Percentiles rank a stretch among this genome's conserved stretches.
Evolutionary conservation across 2,888 invertebrate species (phyloP).

Genomic region (Argynnis bischoffii): DNA sequence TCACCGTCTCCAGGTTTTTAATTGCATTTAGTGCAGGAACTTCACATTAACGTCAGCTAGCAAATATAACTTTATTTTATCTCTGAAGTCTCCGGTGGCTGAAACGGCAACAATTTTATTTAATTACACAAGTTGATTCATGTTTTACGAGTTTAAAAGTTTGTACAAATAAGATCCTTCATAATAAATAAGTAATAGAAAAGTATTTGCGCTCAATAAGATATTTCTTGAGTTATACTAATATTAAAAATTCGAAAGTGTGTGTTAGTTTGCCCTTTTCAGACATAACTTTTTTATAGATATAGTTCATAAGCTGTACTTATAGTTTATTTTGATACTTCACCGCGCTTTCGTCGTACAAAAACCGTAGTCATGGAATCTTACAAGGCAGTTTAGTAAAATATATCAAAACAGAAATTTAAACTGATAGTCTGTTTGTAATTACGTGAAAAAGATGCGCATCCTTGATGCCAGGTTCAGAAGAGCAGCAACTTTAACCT

Average conservation of each 20-base stretch:
- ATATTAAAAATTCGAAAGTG: background rate
- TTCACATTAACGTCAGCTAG: conserved; percentile 21
- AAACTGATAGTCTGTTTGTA: conserved; percentile 4
- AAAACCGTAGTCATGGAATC: too few species aligned
- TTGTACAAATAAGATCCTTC: background rate
- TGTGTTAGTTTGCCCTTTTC: too few species aligned
- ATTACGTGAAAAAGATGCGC: background rate
- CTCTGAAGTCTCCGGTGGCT: conserved; percentile 9
- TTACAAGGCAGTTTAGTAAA: background rate
- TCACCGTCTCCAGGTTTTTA: background rate
- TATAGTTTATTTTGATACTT: too few species aligned
- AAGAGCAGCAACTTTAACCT: background rate
- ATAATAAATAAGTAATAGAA: too few species aligned
- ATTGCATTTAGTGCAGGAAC: conserved; percentile 15
- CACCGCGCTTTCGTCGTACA: too few species aligned
- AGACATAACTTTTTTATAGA: too few species aligned
- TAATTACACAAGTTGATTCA: conserved; percentile 3
- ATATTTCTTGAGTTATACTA: background rate
- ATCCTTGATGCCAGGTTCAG: background rate
- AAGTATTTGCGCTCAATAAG: background rate
- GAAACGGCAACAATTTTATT: conserved; percentile 15
- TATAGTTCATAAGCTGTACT: too few species aligned
- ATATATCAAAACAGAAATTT: background rate
- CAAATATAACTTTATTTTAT: conserved; percentile 17
- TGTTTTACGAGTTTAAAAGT: background rate